Conservation (phyloP, 2,797 vertebrate genomes). For the Gallinago solitaria region DNA sequence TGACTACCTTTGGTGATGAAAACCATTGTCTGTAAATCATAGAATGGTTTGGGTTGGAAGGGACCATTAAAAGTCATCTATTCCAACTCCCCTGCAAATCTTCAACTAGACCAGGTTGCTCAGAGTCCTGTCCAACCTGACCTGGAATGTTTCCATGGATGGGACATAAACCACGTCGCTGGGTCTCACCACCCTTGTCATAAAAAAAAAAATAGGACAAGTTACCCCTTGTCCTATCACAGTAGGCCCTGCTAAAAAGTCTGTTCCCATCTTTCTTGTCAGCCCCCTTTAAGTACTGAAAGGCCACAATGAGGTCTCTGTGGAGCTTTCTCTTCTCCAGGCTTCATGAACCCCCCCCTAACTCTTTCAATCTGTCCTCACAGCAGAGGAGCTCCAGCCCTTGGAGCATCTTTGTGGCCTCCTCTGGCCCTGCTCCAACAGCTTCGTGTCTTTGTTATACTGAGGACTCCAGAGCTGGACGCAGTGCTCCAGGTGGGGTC, state of each 20-base stretch:
- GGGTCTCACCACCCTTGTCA: not conserved
- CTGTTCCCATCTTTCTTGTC: no score
- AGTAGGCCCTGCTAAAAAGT: no score
- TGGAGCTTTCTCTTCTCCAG: not conserved
- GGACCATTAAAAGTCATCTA: not conserved
- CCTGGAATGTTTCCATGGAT: not conserved
- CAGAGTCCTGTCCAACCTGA: not conserved
- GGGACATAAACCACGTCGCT: not conserved
- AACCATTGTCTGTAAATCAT: not conserved
- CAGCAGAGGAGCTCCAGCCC: not conserved
- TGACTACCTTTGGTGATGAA: not conserved
- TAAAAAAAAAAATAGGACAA: not conserved
- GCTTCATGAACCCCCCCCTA: no score
- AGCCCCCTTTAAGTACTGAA: not conserved
- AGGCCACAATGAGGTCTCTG: not conserved
- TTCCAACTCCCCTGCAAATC: not conserved
- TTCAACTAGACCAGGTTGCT: not conserved
- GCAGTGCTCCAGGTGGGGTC: not conserved
- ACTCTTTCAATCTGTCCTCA: not conserved
- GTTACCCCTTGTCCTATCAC: no score
- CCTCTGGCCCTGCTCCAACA: no score
- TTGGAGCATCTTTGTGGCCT: no score
- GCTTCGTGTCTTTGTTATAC: no score
- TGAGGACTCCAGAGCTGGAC: no score
- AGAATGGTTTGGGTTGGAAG: not conserved